Base-by-base conservation (phyloP, 2,888 invertebrate genomes). In the Amphipyra berbera region DNA sequence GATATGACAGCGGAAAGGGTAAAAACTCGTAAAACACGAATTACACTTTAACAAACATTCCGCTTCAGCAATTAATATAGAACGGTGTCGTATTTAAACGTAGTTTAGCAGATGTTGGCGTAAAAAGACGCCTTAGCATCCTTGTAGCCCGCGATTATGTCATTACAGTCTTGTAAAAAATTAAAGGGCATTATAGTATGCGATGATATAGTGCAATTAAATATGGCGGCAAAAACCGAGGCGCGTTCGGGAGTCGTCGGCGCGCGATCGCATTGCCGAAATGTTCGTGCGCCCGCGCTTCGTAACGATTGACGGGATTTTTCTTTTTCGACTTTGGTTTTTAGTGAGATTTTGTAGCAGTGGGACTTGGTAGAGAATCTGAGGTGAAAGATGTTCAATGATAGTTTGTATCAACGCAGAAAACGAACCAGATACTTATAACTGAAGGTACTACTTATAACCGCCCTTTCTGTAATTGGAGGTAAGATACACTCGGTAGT, bases 191-290 rank as follows among this genome's bases (percentile, higher is more conserved):
- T 91, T 90, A 90, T 88, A 93, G 93, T 93, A 94, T 94, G 93
- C 91, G 93, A 94, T 94, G 94, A 94, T 94, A 94, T 93, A 88
- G 86, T 79, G 88, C 89, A 93, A 94, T 94, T 94, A 94, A 90
- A 88, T 82, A 78, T 71, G 61, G 49, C 78, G 59, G 76, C 73
- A 87, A 87, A 86, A 80, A 80, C 63, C 68, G 68, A 65, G 38
- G 48, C 52, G 59, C 46, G 63, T 72, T 71, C 72, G 82, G 71
- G 61, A 62, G 70, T 62, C 57, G 70, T 61, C 61, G 52, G 47
- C 64, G 50, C 68, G 56, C 58, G 61, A 58, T 64, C 71, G 80
- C 78, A 78, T 82, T 69, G 76, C 77, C 83, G 55, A 81, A 83
- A 82, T 79, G 70, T 72, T 75, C 59, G 59, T 60, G 73, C 73